These are phyloP conservation scores for Timema cristinae DNA, from an alignment of 2,888 invertebrate genomes.

Conservation along the genomic window DNA sequence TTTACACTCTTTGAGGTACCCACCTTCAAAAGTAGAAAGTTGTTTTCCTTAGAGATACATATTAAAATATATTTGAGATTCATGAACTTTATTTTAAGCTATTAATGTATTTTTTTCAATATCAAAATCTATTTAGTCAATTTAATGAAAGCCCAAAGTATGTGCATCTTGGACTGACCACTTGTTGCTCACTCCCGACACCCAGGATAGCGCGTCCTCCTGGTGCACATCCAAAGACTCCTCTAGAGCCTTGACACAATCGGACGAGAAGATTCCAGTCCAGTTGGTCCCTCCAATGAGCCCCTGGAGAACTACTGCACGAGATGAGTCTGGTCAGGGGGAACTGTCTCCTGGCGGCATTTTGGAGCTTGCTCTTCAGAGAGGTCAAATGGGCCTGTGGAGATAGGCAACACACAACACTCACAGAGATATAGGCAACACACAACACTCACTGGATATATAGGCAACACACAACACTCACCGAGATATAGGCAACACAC, in stretches of 20 bases:
- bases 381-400: constrained; percentile 21
- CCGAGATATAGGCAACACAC: no score
- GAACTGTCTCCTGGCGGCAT: constrained; percentile 19
- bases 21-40: no score
- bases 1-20: no score
- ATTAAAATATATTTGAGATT: no score
- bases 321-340: constrained; percentile 15
- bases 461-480: no score
- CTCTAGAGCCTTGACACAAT: constrained; percentile 14
- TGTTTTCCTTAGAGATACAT: no score
- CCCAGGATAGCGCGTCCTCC: constrained; percentile 52
- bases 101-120: no score
- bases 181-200: constrained; percentile 50
- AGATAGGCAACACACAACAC: background rate
- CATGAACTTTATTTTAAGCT: no score
- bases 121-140: no score
- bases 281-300: constrained; percentile 22
- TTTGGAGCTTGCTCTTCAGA: constrained; percentile 19
- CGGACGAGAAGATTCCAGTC: constrained; percentile 10
- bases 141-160: no score
- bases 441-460: no score
- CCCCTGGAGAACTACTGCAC: constrained; percentile 9
- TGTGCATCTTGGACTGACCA: constrained; percentile 45
- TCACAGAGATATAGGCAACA: no score
- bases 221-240: constrained; percentile 44